A percentile compares a stretch with the other conserved stretches of the same genome.
Evolutionary conservation across 2,888 invertebrate genomes (phyloP).

Genomic region (Acleris laterana): DNA sequence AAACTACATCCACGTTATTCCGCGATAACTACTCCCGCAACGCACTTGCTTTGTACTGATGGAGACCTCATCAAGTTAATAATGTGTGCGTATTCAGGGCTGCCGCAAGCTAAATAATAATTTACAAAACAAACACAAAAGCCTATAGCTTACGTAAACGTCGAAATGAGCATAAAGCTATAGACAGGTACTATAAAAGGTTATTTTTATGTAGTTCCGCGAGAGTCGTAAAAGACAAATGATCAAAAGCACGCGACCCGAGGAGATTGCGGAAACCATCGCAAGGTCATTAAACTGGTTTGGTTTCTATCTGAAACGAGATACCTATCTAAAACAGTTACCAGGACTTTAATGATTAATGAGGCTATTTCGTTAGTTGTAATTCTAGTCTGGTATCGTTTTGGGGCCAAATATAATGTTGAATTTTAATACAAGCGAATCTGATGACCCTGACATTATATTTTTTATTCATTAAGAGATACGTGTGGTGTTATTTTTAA

Average conservation of each 20-base stretch:
- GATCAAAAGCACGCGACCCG: slow-evolving; percentile 57
- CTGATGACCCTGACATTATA: slow-evolving; percentile 28
- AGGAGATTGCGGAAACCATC: slow-evolving; percentile 55
- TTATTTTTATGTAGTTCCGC: slow-evolving; percentile 64
- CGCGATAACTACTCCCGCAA: slow-evolving; percentile 49
- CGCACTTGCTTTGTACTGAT: slow-evolving; percentile 52
- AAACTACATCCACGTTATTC: slow-evolving; percentile 58
- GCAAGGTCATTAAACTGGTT: slow-evolving; percentile 56
- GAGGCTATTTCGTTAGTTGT: slow-evolving; percentile 15
- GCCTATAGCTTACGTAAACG: slow-evolving; percentile 6
- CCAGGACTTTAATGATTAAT: slow-evolving; percentile 30
- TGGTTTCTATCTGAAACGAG: slow-evolving; percentile 47
- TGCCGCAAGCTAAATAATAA: slow-evolving; percentile 11
- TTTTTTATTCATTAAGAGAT: slow-evolving; percentile 9
- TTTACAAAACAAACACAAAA: slow-evolving; percentile 23
- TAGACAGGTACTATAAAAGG: slow-evolving; percentile 48
- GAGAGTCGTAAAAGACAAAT: slow-evolving; percentile 69
- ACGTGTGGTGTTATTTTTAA: slow-evolving; percentile 1
- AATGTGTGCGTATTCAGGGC: slow-evolving; percentile 44
- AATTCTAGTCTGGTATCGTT: slow-evolving; percentile 3
- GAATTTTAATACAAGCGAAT: slow-evolving; percentile 15
- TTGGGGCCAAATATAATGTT: background rate
- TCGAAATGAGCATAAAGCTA: slow-evolving; percentile 40
- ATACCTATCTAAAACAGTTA: slow-evolving; percentile 32
- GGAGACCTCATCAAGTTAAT: slow-evolving; percentile 56